Base-by-base conservation (phyloP, 2,888 invertebrate genomes). In the Nezara viridula region DNA sequence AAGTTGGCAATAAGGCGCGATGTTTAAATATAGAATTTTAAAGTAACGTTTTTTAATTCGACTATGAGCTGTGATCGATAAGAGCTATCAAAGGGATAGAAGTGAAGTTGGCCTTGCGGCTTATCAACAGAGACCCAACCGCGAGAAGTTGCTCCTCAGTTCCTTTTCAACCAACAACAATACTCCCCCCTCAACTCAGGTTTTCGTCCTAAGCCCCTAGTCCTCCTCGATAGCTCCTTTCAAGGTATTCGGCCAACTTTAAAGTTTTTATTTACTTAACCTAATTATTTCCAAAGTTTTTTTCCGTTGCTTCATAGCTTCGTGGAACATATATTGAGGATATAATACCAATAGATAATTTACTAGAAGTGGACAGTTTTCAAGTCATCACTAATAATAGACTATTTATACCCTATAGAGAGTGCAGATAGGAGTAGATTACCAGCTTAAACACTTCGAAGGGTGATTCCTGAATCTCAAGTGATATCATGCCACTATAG, bases 61-160 rank as follows among this genome's bases (percentile, higher is more conserved):
- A 55, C 55, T 55, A 10, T 9, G 9, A 55, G n/a, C 27, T 14
- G 4, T 16, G 27, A 60, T 60, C 60, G 60, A 60, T 60, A 32
- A 60, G 60, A 16, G 60, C 27, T 60, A 27, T 60, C 60, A 60
- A 60, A 27, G 27, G 60, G 60, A 55, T n/a, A n/a, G 55, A 49
- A 52, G 52, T 52, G 55, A 60, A 60, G 60, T 60, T 60, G 60
- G 60, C 27, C n/a, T 55, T 60, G 60, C 14, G 60, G 60, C 60
- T 60, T 60, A 60, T 60, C 60, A 32, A 60, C 14, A 16, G 60
- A 4, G 55, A 32, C 12, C 60, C 60, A 32, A 60, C 60, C 60
- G 60, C 60, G 27, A 60, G 60, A 60, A 60, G 60, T 60, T 60
- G 27, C 16, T 32, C 14, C n/a, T 12, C 27, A 60, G n/a, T n/a